Conservation (phyloP, 1,140 invertebrate genomes). For the Aphidius ervi region DNA sequence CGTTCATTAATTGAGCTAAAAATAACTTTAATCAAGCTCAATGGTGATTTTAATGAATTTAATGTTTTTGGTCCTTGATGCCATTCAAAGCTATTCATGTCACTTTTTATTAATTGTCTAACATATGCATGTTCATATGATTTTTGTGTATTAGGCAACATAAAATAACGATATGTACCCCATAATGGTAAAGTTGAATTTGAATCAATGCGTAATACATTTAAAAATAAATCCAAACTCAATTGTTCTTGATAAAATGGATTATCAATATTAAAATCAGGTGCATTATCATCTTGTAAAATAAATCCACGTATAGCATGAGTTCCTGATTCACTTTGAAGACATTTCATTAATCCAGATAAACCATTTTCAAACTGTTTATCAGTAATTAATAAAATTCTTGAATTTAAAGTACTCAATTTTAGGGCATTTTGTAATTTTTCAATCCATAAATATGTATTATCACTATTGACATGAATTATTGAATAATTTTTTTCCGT, state of each 20-base stretch:
- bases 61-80: constrained; percentile 59
- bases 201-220: constrained; percentile 31
- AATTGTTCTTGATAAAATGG: constrained; percentile 63
- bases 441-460: too few relatives aligned
- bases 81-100: constrained; percentile 77
- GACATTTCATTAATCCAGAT: constrained; percentile 74
- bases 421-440: too few relatives aligned
- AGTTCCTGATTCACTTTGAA: constrained; percentile 66
- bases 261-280: constrained; percentile 61
- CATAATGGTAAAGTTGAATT: constrained; percentile 58
- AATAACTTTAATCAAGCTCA: constrained; percentile 53
- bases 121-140: too few relatives aligned
- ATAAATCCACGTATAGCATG: constrained; percentile 58
- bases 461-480: constrained; percentile 15
- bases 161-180: constrained; percentile 77
- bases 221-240: constrained; percentile 63
- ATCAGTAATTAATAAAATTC: constrained; percentile 58
- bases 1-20: constrained; percentile 72
- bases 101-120: too few relatives aligned
- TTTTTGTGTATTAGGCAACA: constrained; percentile 51
- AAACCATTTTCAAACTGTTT: constrained; percentile 68
- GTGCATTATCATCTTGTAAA: constrained; percentile 63
- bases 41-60: constrained; percentile 28
- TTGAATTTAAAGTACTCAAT: constrained; percentile 12
- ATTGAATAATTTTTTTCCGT: constrained; percentile 32